Conservation (phyloP, 2,797 vertebrate genomes). For the Threskiornis aethiopicus region DNA sequence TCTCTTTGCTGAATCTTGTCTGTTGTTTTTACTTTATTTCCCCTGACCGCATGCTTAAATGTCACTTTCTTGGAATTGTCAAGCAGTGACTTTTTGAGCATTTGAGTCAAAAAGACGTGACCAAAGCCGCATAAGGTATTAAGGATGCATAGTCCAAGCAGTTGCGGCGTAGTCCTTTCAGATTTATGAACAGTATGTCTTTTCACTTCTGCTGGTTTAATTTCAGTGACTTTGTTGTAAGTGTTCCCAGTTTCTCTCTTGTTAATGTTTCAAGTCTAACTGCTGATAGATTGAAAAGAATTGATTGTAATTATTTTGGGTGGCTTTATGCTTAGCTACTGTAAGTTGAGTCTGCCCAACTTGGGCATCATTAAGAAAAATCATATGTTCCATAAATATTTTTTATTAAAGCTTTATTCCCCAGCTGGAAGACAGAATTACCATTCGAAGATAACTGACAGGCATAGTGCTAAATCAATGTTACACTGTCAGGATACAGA, state of each 20-base stretch:
- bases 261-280: background rate
- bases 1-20: background rate
- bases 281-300: background rate
- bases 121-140: background rate
- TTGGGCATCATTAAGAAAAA: constrained; percentile 1
- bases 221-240: background rate
- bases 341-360: background rate
- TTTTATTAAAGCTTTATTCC: constrained; percentile 48
- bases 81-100: background rate
- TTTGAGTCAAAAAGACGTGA: background rate
- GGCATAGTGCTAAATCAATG: constrained; percentile 12
- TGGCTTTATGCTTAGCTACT: background rate
- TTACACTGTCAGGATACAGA: constrained; percentile 19
- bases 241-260: background rate
- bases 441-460: constrained; percentile 37
- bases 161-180: background rate
- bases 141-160: background rate
- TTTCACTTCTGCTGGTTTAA: background rate
- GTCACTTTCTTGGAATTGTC: background rate
- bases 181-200: background rate
- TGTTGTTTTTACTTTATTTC: constrained; percentile 1
- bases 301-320: background rate
- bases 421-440: constrained; percentile 36
- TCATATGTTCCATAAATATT: constrained; percentile 38
- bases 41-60: background rate